Conservation (phyloP, 2,797 vertebrate genomes). For the Pseudochirops corinnae region DNA sequence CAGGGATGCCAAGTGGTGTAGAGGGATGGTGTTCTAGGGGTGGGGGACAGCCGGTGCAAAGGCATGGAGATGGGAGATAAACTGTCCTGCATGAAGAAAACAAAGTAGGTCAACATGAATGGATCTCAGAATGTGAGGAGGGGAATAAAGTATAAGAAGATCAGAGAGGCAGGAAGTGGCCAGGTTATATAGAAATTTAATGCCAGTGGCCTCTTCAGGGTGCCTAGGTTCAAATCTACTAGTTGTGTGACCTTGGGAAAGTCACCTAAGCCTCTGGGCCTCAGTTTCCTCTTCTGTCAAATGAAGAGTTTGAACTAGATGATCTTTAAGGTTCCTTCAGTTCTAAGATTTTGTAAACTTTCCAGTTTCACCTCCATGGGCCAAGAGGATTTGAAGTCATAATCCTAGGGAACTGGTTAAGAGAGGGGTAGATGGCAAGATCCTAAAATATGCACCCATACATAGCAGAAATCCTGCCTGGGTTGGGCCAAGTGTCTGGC, state of each 20-base stretch:
- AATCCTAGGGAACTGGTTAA: neutral
- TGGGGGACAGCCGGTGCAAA: neutral
- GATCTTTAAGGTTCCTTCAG: neutral
- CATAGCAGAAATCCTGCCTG: neutral
- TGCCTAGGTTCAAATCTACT: neutral
- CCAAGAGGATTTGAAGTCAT: neutral
- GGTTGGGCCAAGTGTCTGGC: neutral
- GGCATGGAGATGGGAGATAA: neutral
- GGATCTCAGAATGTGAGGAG: neutral
- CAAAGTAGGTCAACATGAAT: neutral
- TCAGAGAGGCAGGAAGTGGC: neutral
- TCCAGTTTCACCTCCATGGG: neutral
- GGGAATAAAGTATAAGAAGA: neutral
- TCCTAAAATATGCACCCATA: neutral
- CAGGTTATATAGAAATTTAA: neutral
- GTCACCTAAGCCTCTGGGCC: neutral
- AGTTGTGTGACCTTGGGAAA: neutral
- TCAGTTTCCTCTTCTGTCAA: neutral
- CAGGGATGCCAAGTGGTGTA: neutral
- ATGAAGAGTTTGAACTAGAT: neutral
- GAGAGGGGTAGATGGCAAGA: neutral
- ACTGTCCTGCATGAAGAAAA: neutral
- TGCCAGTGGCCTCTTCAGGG: neutral
- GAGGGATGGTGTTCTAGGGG: neutral
- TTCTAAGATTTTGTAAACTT: neutral